Evolutionary conservation across 2,888 invertebrate genomes (phyloP).

Genomic region (Heliothis peltigera): DNA sequence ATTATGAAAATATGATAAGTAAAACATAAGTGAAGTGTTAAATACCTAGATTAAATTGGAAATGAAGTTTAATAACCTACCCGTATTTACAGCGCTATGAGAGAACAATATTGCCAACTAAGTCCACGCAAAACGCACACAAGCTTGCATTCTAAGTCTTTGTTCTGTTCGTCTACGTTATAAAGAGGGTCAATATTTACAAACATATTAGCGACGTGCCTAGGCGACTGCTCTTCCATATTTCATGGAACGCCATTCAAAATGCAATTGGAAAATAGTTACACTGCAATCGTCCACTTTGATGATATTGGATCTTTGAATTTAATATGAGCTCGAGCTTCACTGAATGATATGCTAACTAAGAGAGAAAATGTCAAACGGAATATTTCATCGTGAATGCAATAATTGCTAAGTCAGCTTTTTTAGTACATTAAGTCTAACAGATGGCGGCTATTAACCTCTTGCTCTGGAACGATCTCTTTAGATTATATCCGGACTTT

Average conservation of each 20-base stretch:
- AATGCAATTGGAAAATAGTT: slow-evolving; percentile 23
- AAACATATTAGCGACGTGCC: slow-evolving; percentile 32
- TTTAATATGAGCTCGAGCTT: slow-evolving; percentile 1
- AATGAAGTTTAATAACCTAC: background rate
- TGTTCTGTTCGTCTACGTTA: slow-evolving; percentile 12
- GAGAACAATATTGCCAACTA: slow-evolving; percentile 11
- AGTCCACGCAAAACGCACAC: slow-evolving; percentile 12
- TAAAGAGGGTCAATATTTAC: slow-evolving; percentile 28
- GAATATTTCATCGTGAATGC: background rate
- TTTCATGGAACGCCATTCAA: slow-evolving; percentile 23
- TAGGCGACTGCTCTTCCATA: slow-evolving; percentile 32
- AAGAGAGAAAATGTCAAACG: background rate
- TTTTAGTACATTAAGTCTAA: slow-evolving; percentile 1
- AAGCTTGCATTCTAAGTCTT: slow-evolving; percentile 30
- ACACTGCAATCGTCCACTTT: slow-evolving; percentile 6
- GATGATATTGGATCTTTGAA: slow-evolving; percentile 7
- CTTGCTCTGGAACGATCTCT: slow-evolving; percentile 7
- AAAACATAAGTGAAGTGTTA: background rate
- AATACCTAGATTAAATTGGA: no score
- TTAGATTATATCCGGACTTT: slow-evolving; percentile 17
- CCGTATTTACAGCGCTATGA: slow-evolving; percentile 4
- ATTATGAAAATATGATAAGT: no score
- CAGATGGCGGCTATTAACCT: slow-evolving; percentile 15
- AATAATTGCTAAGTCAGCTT: slow-evolving; percentile 3
- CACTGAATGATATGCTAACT: background rate